Base-by-base conservation (phyloP, 2,888 invertebrate species). In the Amblyteles armatorius region DNA sequence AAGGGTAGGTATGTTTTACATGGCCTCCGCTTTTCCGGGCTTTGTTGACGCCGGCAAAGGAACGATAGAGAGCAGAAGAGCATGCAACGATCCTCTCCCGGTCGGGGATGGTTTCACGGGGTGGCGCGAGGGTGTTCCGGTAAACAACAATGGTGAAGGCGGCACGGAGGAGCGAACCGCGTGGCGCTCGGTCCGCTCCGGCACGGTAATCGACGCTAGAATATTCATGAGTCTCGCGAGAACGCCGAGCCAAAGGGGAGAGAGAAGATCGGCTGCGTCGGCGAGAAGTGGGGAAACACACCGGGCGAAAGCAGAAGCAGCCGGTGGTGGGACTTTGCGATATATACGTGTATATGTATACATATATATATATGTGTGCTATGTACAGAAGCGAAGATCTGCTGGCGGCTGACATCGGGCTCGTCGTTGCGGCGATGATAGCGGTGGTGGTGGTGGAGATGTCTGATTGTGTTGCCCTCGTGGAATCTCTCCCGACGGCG, bases 201-300 rank as follows among this genome's bases (percentile, higher is more conserved):
- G 79, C 82, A 55, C 69, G 81, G 87, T 91, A 91, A 91, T 91
- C 88, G 89, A 87, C 87, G 82, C 79, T 86, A 73, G 91, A 91
- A 91, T 91, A 91, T 91, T 90, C 91, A 91, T 91, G 91, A 91
- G 87, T 55, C 73, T 78, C 71, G 78, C 69, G 83, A 82, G 72
- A 78, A 79, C 68, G 80, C 78, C 67, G 79, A 67, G 82, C 79
- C 65, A 68, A 80, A 26, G 82, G 71, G 79, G 52, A 82, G 52
- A 52, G 73, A 77, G 77, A 65, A 74, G 68, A 73, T 71, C 60
- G 79, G 72, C 65, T 71, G 74, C 48, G 79, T 77, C 72, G 72
- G 63, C 78, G 77, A 82, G 57, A 67, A 50, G 65, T 60, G 50
- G 76, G 26, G 81, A 77, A 72, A 44, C 40, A 85, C 65, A 82